Evolutionary conservation across 2,113 vertebrate species (phyloP), one percentile per base, ranked within the genome.

Genomic region (Apaloderma vittatum): DNA sequence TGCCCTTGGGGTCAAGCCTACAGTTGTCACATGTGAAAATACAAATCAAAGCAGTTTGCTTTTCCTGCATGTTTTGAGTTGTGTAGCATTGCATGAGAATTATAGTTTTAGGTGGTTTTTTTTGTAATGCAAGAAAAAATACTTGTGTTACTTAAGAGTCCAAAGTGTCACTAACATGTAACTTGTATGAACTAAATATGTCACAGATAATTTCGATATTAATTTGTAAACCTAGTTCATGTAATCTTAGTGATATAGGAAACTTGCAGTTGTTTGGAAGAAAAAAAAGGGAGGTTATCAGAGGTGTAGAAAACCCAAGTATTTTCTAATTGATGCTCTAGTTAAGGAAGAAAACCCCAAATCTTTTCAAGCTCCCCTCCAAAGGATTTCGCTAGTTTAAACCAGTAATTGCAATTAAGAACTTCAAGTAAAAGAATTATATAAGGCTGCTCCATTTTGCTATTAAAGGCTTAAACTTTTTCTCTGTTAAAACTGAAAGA

Each of bases 381-480:
- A 58, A 59, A 93, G 52, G 90, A 88, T 6, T 90, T 96, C 29
- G 87, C 48, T 90, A 21, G 78, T 90, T 95, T 82, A 96, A 97
- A 87, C 9, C 36, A 67, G 45, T 89, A 92, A 95, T 73, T 96
- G 76, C 91, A 95, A 95, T 97, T 96, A 97, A 95, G 82, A 89
- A 91, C 91, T 90, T 95, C 79, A 89, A 83, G 82, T 74, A 74
- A 86, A 94, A 93, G 71, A 95, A 71, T 86, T 89, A 89, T 51
- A 91, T 86, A 93, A 88, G 70, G 77, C 70, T 74, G 30, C 19
- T 89, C n/a, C 67, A 72, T 84, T 94, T 95, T 73, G 26, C 65
- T 94, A 52, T 61, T 88, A 76, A 87, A 88, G 94, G 72, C 65
- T 94, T 79, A 90, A 81, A 59, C 32, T 96, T 97, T 85, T 93